Evolutionary conservation across 2,113 vertebrate genomes (phyloP), one percentile per base, ranked within the genome.

Genomic region (Chloropsis hardwickii): DNA sequence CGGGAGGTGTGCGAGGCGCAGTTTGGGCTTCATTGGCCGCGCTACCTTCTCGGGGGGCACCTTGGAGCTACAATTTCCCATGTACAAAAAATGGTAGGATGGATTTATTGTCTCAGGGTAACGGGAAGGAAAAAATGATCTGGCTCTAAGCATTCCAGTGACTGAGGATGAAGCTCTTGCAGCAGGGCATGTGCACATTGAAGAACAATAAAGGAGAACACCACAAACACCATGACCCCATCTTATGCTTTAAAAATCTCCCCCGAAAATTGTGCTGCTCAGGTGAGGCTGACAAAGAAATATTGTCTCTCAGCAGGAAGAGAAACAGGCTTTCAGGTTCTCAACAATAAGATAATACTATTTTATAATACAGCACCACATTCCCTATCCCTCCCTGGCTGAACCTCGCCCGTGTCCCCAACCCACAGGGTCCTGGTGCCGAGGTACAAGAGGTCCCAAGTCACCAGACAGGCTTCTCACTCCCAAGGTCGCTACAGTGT

Each of bases 351-450:
- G 5, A 33, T 0, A 28, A 45, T 2, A 69, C 6, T 29, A 18
- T 21, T 76, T 31, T 42, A 37, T 22, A 78, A 15, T 31, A 31
- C 24, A 81, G 69, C 28, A 0, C 25, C 4, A 37, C 9, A 2
- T 28, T 33, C 28, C 44, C 66, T 13, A 6, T 44, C 25, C 22
- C 44, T 51, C 21, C 48, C 29, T 8, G 0, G 16, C 27, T 39
- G 3, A 9, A 12, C 3, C 42, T 35, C 12, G 3, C 14, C 18
- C 1, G 0, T 5, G 13, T 29, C 33, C 81, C 35, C 35, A 23
- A 0, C 5, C 23, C 77, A 61, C 5, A 0, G 3, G 2, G 20
- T n/a, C 51, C 56, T 20, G 31, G 3, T 11, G 37, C 50, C 1
- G 8, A 4, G 35, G 21, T 4, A 50, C 24, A 42, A 10, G 29